phyloP scores from a whole-genome alignment of 2,797 vertebrate genomes.

The Alcedo atthis region DNA sequence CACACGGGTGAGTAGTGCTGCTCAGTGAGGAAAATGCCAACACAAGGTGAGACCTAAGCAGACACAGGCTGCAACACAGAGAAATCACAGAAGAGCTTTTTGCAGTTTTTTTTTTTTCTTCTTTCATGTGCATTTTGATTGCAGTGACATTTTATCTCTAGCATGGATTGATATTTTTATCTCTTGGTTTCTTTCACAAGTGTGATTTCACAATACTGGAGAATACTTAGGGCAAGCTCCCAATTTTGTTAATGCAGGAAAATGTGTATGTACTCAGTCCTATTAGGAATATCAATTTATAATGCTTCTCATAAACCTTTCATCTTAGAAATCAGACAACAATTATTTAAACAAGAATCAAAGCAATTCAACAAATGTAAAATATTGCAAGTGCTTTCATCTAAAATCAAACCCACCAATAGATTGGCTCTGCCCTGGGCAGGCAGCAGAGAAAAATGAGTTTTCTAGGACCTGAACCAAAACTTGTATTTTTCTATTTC shows the following conservation, averaged over 20 bases:
- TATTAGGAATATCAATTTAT: background rate
- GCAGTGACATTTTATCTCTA: background rate
- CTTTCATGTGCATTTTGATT: background rate
- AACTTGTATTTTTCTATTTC: background rate
- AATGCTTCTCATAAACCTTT: background rate
- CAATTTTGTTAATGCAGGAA: background rate
- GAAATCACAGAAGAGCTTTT: background rate
- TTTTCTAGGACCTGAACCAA: background rate
- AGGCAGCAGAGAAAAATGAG: background rate
- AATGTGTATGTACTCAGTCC: background rate
- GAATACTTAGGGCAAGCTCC: background rate
- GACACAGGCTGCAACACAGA: background rate
- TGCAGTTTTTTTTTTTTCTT: background rate
- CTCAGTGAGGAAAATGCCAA: background rate
- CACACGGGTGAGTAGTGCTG: background rate
- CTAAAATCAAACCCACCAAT: background rate
- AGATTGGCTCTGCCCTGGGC: background rate
- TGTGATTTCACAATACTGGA: background rate
- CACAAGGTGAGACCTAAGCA: background rate
- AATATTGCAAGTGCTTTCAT: background rate
- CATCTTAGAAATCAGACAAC: background rate
- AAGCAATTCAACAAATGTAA: background rate
- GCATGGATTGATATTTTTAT: background rate
- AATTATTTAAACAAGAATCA: slow-evolving; percentile 6
- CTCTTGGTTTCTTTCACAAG: background rate